Evolutionary conservation across 2,113 vertebrate species (phyloP), one percentile per base, ranked within the genome.

Genomic region (Progne subis): DNA sequence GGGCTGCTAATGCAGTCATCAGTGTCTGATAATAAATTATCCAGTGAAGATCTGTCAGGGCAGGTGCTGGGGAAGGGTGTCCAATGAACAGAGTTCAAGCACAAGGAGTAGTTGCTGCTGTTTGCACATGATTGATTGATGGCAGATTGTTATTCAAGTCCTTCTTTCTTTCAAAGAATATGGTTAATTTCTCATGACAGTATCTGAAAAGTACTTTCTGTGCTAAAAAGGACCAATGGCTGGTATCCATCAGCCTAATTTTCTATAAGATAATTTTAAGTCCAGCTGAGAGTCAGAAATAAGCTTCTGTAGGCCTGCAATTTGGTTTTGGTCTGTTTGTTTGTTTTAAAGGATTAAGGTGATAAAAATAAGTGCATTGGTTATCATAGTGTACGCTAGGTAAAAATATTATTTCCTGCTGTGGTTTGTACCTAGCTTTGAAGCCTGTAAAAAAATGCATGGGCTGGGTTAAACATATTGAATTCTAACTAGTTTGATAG

Each of bases 301-400:
- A 50, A 76, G 50, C 57, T 76, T 79, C 82, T 61, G 18, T 52
- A 59, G 8, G 34, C 74, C 60, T 90, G 20, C 46, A 41, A 25
- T 67, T 71, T 71, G 56, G 11, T 53, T 12, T 85, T 44, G 11
- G 52, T 53, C 61, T 20, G 14, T 64, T 78, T 61, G 32, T 49
- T 95, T 86, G n/a, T 81, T 71, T 90, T 68, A 50, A 92, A 60
- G 23, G 18, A 82, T 93, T 53, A 82, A 93, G n/a, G 23, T 47
- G 13, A 75, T 53, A 37, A 86, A 50, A 80, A 29, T 14, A 79
- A 34, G 6, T 55, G 4, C 10, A 16, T 65, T 61, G 10, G 11
- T 81, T 16, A 15, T 29, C 8, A 61, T 56, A 37, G 18, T 34
- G 8, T 15, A 53, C 1, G 50, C 63, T 23, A 88, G 34, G 6